Evolutionary conservation across 2,797 vertebrate species (phyloP).

Genomic region (Scleropages formosus): DNA sequence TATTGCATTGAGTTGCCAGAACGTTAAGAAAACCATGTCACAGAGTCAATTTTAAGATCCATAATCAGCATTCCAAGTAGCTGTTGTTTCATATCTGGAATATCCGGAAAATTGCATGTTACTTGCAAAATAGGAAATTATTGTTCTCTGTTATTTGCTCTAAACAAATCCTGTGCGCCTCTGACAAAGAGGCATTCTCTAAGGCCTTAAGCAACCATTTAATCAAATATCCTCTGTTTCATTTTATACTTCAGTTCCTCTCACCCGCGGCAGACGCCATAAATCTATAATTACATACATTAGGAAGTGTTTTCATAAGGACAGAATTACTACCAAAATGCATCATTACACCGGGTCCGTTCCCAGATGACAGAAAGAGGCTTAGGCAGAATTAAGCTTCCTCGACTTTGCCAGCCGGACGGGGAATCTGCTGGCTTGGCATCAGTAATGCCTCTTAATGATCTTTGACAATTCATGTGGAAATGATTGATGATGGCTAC

Average conservation of each 20-base stretch:
- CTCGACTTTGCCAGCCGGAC: neutral
- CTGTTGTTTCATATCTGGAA: neutral
- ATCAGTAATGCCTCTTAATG: constrained; percentile 10
- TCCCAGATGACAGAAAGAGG: neutral
- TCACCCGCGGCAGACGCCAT: neutral
- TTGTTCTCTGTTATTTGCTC: neutral
- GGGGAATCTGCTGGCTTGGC: neutral
- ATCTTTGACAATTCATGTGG: constrained; percentile 13
- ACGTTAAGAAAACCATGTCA: too few species aligned
- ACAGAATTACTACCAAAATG: constrained; percentile 12
- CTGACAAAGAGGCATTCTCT: constrained; percentile 5
- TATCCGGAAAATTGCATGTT: neutral
- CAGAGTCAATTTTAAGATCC: too few species aligned
- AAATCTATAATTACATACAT: constrained; percentile 25
- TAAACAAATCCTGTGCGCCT: neutral
- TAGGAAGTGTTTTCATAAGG: constrained; percentile 3
- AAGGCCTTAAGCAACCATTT: neutral
- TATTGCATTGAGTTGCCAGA: too few species aligned
- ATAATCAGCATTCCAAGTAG: too few species aligned
- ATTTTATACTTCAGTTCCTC: neutral
- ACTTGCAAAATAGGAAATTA: neutral
- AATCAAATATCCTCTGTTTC: neutral
- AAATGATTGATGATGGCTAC: constrained; percentile 21
- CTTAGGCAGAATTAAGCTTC: neutral
- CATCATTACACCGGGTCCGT: neutral